phyloP scores from a whole-genome alignment of 2,113 vertebrate genomes.

The Shinisaurus crocodilurus region DNA sequence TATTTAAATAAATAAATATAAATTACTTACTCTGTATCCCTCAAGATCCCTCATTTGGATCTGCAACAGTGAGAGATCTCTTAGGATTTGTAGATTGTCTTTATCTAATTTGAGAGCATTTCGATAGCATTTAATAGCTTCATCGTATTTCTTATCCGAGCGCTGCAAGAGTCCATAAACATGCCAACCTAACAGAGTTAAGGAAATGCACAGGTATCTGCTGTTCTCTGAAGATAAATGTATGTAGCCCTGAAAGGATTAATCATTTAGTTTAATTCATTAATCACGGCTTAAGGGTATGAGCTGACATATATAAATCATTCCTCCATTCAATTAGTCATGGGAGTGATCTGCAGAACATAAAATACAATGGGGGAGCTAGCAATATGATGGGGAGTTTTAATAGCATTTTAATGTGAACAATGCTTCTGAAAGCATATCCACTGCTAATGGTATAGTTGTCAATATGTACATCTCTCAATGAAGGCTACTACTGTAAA shows the following conservation, averaged over 20 bases:
- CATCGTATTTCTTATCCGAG: slow-evolving; percentile 84
- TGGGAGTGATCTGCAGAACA: neutral
- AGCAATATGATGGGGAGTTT: neutral
- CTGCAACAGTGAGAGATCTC: slow-evolving; percentile 82
- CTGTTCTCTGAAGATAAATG: neutral
- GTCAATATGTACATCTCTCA: neutral
- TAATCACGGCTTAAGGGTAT: neutral
- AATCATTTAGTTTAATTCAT: neutral
- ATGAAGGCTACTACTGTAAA: neutral
- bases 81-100: slow-evolving; percentile 82
- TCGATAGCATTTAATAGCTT: slow-evolving; percentile 85
- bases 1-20: slow-evolving; percentile 2
- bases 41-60: slow-evolving; percentile 86
- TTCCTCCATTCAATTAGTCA: neutral
- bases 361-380: neutral
- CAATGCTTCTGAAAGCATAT: neutral
- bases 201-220: slow-evolving; percentile 63
- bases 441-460: neutral
- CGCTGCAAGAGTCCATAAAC: slow-evolving; percentile 82
- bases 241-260: neutral
- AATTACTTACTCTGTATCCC: slow-evolving; percentile 81
- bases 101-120: slow-evolving; percentile 85
- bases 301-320: neutral
- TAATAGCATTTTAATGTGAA: neutral
- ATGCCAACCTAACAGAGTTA: slow-evolving; percentile 79